Conservation (phyloP, 2,797 vertebrate species). For the Amphiprion clarkii region DNA sequence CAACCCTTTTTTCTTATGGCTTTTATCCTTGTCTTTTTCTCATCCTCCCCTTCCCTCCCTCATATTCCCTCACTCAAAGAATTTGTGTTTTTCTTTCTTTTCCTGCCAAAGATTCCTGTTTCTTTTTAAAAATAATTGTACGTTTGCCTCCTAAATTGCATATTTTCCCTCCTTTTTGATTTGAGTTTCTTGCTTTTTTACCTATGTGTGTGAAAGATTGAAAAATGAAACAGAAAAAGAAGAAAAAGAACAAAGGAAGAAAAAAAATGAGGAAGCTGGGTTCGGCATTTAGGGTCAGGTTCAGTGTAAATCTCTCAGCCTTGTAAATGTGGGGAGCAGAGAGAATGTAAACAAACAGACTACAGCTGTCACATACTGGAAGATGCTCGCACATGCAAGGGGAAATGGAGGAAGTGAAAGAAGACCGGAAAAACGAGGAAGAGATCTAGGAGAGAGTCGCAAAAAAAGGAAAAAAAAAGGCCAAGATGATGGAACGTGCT, state of each 20-base stretch:
- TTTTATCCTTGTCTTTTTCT: constrained; percentile 85
- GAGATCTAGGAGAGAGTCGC: background rate
- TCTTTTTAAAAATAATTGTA: constrained; percentile 1
- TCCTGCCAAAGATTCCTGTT: constrained; percentile 30
- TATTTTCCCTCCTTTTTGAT: constrained; percentile 18
- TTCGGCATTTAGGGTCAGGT: constrained; percentile 69
- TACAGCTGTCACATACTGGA: constrained; percentile 72
- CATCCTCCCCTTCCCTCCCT: constrained; percentile 47
- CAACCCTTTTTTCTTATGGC: constrained; percentile 68
- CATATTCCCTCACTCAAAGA: constrained; percentile 34
- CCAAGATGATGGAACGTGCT: constrained; percentile 41
- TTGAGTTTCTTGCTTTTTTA: background rate
- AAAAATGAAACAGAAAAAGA: background rate
- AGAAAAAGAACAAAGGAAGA: background rate
- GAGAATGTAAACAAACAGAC: constrained; percentile 78
- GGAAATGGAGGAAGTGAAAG: background rate
- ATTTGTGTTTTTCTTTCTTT: constrained; percentile 45
- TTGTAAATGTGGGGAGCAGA: constrained; percentile 66
- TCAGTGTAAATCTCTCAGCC: constrained; percentile 66
- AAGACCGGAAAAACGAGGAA: constrained; percentile 20
- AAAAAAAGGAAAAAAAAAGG: constrained; percentile 18
- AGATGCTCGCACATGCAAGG: constrained; percentile 32
- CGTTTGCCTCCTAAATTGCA: constrained; percentile 43
- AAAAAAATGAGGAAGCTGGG: constrained; percentile 41
- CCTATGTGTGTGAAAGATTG: background rate